Evolutionary conservation across 2,888 invertebrate genomes (phyloP), one percentile per base, ranked within the genome.

Genomic region (Coremacera marginata): DNA sequence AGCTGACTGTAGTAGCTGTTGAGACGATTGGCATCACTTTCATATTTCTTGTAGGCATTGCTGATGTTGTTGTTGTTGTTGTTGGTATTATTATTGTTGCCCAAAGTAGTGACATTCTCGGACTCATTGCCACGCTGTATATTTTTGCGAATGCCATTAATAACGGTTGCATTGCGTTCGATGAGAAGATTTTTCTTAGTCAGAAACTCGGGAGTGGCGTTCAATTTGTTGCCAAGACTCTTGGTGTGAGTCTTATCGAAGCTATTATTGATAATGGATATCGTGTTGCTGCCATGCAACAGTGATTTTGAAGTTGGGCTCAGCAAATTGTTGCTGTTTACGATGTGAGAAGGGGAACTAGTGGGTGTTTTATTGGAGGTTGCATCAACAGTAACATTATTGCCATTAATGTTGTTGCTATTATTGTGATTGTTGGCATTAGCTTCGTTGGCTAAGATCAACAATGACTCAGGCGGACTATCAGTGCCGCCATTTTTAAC

Each of bases 1-100:
- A 89, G 81, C 77, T 89, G 88, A 74, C 82, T 87, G 81, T 89
- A 89, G 74, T 86, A 89, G 74, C 85, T 88, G 75, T 89, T 89
- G 72, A 89, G 82, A 22, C 89, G 88, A 83, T 89, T 89, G 37
- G 89, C 86, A 81, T 89, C 89, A 80, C 84, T 88, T 83, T 89
- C 89, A 80, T 86, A 89, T 82, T 88, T 88, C 77, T 88, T 88
- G 83, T 89, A 89, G 75, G 81, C 81, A 49, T 62, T 63, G 55
- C 52, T 14, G 82, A 65, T 75, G 82, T 79, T 84, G 37, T 73
- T 78, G 70, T 73, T 78, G 82, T 79, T 83, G 83, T 76, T 80
- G 25, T 77, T 79, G 70, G 77, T 31, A 31, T 31, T 31, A 31
- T 31, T 31, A 31, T 5, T 31, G 75, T 77, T 80, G 68, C 19